These are phyloP conservation scores for Timema podura DNA, from an alignment of 2,888 invertebrate species.

Conservation along the genomic window DNA sequence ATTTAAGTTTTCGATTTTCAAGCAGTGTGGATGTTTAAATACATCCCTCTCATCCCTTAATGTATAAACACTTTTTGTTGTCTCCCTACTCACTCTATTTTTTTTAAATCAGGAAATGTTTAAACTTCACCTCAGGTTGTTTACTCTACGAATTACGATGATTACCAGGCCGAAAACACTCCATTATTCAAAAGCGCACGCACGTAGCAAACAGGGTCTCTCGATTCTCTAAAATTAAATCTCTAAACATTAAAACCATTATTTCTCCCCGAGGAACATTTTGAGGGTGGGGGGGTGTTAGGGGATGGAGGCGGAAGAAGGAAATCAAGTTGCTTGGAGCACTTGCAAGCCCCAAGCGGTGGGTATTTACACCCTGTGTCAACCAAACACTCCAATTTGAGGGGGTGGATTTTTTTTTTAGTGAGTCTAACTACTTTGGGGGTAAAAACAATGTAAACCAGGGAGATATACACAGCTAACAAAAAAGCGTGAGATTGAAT, in stretches of 20 bases:
- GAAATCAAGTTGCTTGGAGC: background rate
- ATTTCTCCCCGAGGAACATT: constrained; percentile 12
- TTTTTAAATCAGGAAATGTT: no score
- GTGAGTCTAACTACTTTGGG: background rate
- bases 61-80: no score
- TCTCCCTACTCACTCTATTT: no score
- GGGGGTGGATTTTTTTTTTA: background rate
- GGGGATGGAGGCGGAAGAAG: background rate
- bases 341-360: background rate
- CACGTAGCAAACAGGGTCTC: background rate
- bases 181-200: constrained; percentile 27
- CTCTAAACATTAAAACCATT: constrained; percentile 22
- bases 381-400: constrained; percentile 13
- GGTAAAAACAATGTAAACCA: constrained; percentile 12
- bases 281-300: background rate
- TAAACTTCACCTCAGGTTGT: no score
- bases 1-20: no score
- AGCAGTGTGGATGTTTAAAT: no score
- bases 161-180: constrained; percentile 25
- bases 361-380: constrained; percentile 14
- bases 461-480: background rate
- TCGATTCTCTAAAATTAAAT: constrained; percentile 25
- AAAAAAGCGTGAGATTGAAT: no score
- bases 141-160: constrained; percentile 25
- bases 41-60: no score